Evolutionary conservation across 2,888 invertebrate species (phyloP).

Genomic region (Spisula subtruncata): DNA sequence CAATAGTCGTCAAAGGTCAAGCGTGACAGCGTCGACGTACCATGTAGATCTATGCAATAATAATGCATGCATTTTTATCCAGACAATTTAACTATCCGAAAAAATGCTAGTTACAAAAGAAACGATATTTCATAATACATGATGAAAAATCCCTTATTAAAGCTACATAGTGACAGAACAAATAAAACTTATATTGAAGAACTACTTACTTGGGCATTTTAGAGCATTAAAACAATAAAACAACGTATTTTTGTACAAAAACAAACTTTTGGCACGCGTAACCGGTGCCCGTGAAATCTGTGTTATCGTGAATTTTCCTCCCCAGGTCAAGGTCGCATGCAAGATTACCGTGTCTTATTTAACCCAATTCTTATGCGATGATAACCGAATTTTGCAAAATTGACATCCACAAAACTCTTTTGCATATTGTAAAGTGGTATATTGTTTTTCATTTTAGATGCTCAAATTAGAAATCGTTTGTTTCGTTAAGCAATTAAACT

Average conservation of each 20-base stretch:
- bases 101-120: background rate
- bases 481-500: background rate
- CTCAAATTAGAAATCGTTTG: background rate
- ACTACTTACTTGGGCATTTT: conserved; percentile 43
- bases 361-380: conserved; percentile 37
- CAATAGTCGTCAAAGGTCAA: too few species aligned
- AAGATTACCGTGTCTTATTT: conserved; percentile 25
- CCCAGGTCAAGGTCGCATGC: conserved; percentile 44
- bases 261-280: conserved; percentile 25
- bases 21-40: too few species aligned
- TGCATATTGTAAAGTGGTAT: background rate
- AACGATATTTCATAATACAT: background rate
- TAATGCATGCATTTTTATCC: too few species aligned
- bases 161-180: background rate
- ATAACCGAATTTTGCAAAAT: conserved; percentile 36
- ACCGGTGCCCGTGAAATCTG: conserved; percentile 18
- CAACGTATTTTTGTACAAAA: background rate
- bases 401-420: conserved; percentile 17
- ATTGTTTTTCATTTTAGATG: background rate
- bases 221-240: background rate
- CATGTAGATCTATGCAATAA: too few species aligned
- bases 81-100: background rate
- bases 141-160: background rate
- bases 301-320: background rate
- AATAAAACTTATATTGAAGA: background rate